A percentile compares a stretch with the other conserved stretches of the same genome.
These are phyloP conservation scores for Sebastes kiyomatsui DNA, from an alignment of 2,797 vertebrate species.

Conservation along the genomic window DNA sequence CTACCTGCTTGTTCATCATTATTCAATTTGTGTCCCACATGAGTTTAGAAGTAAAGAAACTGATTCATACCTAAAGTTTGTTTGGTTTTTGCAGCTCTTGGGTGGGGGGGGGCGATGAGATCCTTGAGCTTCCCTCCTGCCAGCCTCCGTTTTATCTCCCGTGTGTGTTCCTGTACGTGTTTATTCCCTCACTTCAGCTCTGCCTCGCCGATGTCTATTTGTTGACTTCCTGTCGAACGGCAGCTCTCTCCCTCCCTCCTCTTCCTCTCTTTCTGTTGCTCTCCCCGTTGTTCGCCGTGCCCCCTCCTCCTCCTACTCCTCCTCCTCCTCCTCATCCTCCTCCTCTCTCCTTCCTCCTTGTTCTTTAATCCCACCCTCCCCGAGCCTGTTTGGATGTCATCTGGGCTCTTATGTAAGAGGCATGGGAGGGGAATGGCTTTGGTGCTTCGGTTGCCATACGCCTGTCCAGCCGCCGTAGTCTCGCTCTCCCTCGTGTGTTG, in stretches of 20 bases:
- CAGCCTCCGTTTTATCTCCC: background rate
- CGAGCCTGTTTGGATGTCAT: slow-evolving; percentile 67
- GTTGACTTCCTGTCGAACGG: slow-evolving; percentile 62
- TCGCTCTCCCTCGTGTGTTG: slow-evolving; percentile 28
- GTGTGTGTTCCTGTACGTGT: background rate
- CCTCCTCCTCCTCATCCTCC: slow-evolving; percentile 9
- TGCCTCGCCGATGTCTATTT: slow-evolving; percentile 27
- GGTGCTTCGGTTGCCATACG: slow-evolving; percentile 46
- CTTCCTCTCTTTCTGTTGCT: slow-evolving; percentile 55
- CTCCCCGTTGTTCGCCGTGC: slow-evolving; percentile 15
- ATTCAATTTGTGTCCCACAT: background rate
- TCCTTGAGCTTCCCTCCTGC: background rate
- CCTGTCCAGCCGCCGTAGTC: slow-evolving; percentile 40
- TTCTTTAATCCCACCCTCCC: slow-evolving; percentile 69
- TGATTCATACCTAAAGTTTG: background rate
- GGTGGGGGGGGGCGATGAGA: background rate
- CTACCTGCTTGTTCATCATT: background rate
- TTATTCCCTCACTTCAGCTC: slow-evolving; percentile 24
- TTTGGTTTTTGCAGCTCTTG: background rate
- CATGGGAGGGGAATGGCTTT: slow-evolving; percentile 54
- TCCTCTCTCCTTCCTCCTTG: slow-evolving; percentile 35
- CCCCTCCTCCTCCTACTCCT: background rate
- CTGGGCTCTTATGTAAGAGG: slow-evolving; percentile 78
- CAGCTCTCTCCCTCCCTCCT: slow-evolving; percentile 39
- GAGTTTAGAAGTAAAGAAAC: background rate